Percentiles rank a stretch among this genome's conserved stretches.
Conservation (phyloP, 2,113 vertebrate genomes). For the Caretta caretta region DNA sequence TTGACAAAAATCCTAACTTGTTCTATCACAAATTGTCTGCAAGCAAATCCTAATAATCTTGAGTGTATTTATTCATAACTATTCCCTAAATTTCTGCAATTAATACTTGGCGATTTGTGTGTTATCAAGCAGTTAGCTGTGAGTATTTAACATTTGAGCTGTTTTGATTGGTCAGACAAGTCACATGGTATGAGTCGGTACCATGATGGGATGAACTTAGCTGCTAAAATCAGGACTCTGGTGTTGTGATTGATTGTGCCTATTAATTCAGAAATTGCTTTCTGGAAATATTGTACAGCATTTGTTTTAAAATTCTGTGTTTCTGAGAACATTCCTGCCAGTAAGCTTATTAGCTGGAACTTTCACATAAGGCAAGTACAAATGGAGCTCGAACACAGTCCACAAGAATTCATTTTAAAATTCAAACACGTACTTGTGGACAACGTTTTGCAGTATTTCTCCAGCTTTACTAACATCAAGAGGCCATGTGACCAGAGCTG, state of each 20-base stretch:
- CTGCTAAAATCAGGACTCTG: slow-evolving; percentile 26
- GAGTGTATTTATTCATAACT: background rate
- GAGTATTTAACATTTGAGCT: background rate
- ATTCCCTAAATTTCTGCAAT: background rate
- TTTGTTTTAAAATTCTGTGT: slow-evolving; percentile 17
- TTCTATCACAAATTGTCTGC: background rate
- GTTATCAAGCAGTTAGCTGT: fast-evolving
- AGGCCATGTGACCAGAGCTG: background rate
- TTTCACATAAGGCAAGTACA: background rate
- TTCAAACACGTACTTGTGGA: background rate
- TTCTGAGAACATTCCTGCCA: background rate
- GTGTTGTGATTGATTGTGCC: background rate
- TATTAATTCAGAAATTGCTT: slow-evolving; percentile 30
- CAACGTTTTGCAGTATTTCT: background rate
- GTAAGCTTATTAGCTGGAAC: background rate
- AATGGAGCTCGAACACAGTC: fast-evolving
- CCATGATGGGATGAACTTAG: slow-evolving; percentile 1
- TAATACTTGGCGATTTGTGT: fast-evolving
- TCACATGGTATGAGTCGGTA: background rate
- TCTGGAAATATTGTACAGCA: background rate
- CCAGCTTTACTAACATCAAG: background rate
- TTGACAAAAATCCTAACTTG: fast-evolving
- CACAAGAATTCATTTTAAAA: background rate
- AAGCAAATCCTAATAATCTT: background rate
- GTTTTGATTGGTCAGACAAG: background rate